A percentile compares a stretch with the other conserved stretches of the same genome.
These are phyloP conservation scores for Rhorus exstirpatorius DNA, from an alignment of 2,888 invertebrate species.

Conservation along the genomic window DNA sequence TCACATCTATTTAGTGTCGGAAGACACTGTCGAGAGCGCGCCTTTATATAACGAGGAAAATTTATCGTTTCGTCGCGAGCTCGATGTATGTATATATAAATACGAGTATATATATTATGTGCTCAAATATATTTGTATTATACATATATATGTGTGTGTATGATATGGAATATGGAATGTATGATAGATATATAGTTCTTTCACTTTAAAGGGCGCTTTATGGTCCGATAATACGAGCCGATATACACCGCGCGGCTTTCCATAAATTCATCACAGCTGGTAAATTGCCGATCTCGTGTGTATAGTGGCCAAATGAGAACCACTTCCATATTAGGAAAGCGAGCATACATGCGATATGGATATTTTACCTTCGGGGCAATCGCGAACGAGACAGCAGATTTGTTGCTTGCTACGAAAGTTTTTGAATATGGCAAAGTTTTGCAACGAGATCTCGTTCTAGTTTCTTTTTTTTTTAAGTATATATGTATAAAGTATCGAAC, in stretches of 20 bases:
- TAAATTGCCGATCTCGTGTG: slow-evolving; percentile 77
- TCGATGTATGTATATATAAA: slow-evolving; percentile 66
- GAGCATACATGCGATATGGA: slow-evolving; percentile 4
- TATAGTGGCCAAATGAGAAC: slow-evolving; percentile 78
- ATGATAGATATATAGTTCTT: slow-evolving; percentile 25
- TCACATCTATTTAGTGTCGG: slow-evolving; percentile 83
- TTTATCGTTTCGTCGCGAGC: slow-evolving; percentile 82
- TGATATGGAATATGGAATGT: slow-evolving; percentile 15
- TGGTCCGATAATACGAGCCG: slow-evolving; percentile 46
- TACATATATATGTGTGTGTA: slow-evolving; percentile 12
- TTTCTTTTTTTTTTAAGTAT: slow-evolving; percentile 16
- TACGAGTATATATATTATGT: slow-evolving; percentile 6
- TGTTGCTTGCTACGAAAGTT: not conserved
- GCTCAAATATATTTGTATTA: not conserved
- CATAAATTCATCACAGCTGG: slow-evolving; percentile 83
- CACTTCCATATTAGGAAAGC: slow-evolving; percentile 75
- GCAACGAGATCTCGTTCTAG: slow-evolving; percentile 39
- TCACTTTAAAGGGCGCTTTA: slow-evolving; percentile 55
- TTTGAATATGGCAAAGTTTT: not conserved
- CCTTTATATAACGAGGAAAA: slow-evolving; percentile 78
- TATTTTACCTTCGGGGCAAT: slow-evolving; percentile 45
- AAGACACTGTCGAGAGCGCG: slow-evolving; percentile 61
- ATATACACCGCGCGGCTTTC: slow-evolving; percentile 75
- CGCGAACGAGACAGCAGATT: slow-evolving; percentile 50
- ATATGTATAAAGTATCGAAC: slow-evolving; percentile 19